These are phyloP conservation scores for Aphis gossypii DNA, from an alignment of 1,140 invertebrate species.

Conservation along the genomic window DNA sequence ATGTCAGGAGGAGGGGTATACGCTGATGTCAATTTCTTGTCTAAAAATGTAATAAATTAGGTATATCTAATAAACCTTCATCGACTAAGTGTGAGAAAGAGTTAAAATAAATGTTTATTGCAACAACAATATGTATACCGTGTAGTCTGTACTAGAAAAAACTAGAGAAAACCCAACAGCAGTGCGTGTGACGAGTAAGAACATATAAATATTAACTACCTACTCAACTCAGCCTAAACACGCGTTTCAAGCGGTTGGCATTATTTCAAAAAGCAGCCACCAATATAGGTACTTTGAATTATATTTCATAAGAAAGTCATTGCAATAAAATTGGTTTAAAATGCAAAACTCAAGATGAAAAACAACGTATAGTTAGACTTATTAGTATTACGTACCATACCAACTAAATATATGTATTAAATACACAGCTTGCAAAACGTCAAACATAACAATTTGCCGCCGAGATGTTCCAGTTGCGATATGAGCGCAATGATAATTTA, in stretches of 20 bases:
- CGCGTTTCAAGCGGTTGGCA: neutral
- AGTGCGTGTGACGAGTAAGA: neutral
- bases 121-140: neutral
- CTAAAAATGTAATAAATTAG: neutral
- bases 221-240: neutral
- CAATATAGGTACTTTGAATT: neutral
- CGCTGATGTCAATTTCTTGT: neutral
- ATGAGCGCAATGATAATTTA: neutral
- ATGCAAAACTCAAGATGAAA: neutral
- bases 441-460: conserved; percentile 12
- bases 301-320: neutral
- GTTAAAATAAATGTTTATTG: conserved; percentile 3
- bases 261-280: neutral
- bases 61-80: neutral
- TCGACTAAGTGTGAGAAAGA: neutral
- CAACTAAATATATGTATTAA: neutral
- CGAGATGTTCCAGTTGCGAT: neutral
- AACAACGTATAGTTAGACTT: neutral
- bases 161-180: neutral
- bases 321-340: neutral
- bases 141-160: neutral
- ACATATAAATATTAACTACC: neutral
- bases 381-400: neutral
- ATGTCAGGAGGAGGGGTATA: neutral
- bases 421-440: neutral